Evolutionary conservation across 1,140 invertebrate species (phyloP).

Genomic region (Sinella curviseta): DNA sequence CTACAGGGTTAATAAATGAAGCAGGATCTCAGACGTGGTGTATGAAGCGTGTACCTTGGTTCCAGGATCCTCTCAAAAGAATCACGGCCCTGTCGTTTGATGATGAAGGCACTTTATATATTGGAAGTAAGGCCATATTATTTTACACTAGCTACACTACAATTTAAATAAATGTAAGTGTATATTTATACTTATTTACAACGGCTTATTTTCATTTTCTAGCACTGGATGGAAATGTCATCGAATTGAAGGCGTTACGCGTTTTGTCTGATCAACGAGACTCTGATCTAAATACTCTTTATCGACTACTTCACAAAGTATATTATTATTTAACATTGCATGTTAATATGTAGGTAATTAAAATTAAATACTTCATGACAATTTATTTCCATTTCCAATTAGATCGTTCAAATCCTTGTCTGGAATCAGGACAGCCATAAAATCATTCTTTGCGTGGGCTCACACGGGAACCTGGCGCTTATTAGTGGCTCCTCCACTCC

Average conservation of each 20-base stretch:
- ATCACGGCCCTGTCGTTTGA: constrained; percentile 45
- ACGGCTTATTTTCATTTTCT: not conserved
- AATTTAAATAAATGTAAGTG: not conserved
- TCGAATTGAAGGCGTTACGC: constrained; percentile 16
- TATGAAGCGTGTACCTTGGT: constrained; percentile 46
- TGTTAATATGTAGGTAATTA: not conserved
- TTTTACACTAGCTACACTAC: not conserved
- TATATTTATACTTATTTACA: too few species aligned
- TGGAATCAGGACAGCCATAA: constrained; percentile 40
- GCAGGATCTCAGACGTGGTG: constrained; percentile 29
- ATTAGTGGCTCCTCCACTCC: constrained; percentile 35
- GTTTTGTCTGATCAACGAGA: constrained; percentile 4
- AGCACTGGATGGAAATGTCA: constrained; percentile 30
- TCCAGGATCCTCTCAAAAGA: constrained; percentile 38
- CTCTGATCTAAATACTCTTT: constrained; percentile 21
- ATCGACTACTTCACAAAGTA: constrained; percentile 24
- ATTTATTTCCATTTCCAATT: constrained; percentile 28
- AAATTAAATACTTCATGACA: too few species aligned
- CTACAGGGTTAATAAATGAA: not conserved
- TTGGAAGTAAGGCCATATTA: constrained; percentile 37
- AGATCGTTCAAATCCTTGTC: constrained; percentile 37
- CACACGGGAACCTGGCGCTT: constrained; percentile 41
- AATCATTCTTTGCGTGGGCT: constrained; percentile 42
- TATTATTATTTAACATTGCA: constrained; percentile 18
- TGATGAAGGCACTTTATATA: constrained; percentile 43